phyloP scores from a whole-genome alignment of 2,888 invertebrate genomes.

The Agrochola circellaris region DNA sequence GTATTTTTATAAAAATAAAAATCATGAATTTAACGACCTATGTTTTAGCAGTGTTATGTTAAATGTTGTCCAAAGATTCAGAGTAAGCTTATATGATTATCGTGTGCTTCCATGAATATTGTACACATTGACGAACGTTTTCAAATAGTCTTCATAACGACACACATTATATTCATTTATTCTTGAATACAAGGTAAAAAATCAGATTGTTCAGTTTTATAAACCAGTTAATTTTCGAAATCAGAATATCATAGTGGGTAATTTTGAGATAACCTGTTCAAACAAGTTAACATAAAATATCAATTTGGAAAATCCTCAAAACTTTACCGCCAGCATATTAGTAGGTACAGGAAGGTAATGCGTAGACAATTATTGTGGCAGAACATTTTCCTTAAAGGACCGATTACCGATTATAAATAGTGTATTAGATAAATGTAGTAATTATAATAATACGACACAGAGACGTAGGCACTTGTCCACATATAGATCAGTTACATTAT shows the following conservation, averaged over 20 bases:
- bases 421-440: slow-evolving; percentile 19
- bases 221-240: slow-evolving; percentile 18
- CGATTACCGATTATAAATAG: slow-evolving; percentile 23
- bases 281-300: slow-evolving; percentile 16
- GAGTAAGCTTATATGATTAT: not conserved
- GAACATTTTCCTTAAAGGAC: slow-evolving; percentile 30
- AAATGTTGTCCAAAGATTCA: not conserved
- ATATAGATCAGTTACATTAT: slow-evolving; percentile 30
- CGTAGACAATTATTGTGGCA: not conserved
- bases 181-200: not conserved
- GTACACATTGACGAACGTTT: too few relatives aligned
- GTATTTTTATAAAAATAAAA: not conserved
- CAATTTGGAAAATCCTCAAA: slow-evolving; percentile 45
- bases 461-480: slow-evolving; percentile 11
- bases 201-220: not conserved
- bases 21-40: not conserved
- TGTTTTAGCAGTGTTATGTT: not conserved
- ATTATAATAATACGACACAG: slow-evolving; percentile 10
- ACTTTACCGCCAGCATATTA: slow-evolving; percentile 30
- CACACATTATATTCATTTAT: not conserved
- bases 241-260: not conserved
- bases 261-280: slow-evolving; percentile 10
- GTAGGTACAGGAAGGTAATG: slow-evolving; percentile 10
- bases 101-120: not conserved
- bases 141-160: not conserved